These are phyloP conservation scores for Nineta flava DNA, from an alignment of 2,888 invertebrate genomes.

Conservation along the genomic window DNA sequence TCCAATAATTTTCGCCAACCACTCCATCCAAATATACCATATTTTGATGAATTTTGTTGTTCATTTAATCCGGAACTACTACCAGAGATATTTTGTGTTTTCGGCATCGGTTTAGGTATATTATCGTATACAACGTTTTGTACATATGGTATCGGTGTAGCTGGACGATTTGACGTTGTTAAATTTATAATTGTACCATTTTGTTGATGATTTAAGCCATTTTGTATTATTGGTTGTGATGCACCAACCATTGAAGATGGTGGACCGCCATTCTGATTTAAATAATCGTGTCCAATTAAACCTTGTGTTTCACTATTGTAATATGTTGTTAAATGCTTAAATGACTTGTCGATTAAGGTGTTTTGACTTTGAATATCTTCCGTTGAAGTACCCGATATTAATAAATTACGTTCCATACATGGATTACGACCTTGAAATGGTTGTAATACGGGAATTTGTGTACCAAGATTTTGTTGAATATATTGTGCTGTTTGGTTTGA, in stretches of 20 bases:
- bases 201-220: constrained; percentile 4
- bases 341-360: constrained; percentile 42
- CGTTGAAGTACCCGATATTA: constrained; percentile 36
- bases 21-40: constrained; percentile 29
- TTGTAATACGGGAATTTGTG: constrained; percentile 40
- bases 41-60: constrained; percentile 18
- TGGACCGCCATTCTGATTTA: constrained; percentile 24
- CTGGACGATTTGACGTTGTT: constrained; percentile 28
- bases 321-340: constrained; percentile 33
- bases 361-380: constrained; percentile 35
- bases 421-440: constrained; percentile 75
- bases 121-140: constrained; percentile 50
- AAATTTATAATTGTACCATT: constrained; percentile 12
- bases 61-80: constrained; percentile 24
- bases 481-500: constrained; percentile 31
- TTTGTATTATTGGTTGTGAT: neutral
- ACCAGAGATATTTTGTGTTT: constrained; percentile 23
- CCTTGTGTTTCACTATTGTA: constrained; percentile 31
- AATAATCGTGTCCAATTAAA: constrained; percentile 32
- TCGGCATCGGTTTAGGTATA: constrained; percentile 18
- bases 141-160: constrained; percentile 50
- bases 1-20: constrained; percentile 32
- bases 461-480: constrained; percentile 13
- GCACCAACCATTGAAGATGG: constrained; percentile 13
- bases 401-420: constrained; percentile 61